Evolutionary conservation across 2,113 vertebrate genomes (phyloP), one percentile per base, ranked within the genome.

Genomic region (Casuarius casuarius): DNA sequence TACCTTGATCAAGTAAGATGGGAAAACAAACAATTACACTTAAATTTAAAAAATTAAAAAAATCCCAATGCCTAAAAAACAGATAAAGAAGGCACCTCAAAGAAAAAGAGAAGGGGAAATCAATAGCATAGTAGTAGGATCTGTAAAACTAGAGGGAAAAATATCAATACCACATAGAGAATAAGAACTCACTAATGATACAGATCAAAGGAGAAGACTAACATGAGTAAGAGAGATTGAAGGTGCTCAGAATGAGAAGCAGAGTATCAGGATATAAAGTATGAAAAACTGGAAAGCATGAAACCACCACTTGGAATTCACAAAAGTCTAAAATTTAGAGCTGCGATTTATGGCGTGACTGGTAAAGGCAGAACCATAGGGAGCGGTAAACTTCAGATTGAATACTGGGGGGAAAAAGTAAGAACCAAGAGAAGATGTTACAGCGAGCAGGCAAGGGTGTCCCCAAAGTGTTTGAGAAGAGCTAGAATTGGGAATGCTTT

Each of bases 161-260:
- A 33, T 38, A 56, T 48, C 70, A 93, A 68, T 71, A 80, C 20
- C n/a, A 86, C 52, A 81, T 26, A 66, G 17, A 38, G 56, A 87
- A 63, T 67, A 92, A 95, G 48, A 89, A 75, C 52, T 85, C 73
- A 44, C 44, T 95, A 91, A 95, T 62, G 84, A 89, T 35, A 51
- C 19, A 85, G 52, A 95, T 92, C 91, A 94, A 95, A 97, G 73
- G 26, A 71, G 63, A 89, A 78, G 10, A 84, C 61, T n/a, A 87
- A 56, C 58, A 56, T 1, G 19, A 72, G 73, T 59, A 72, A 14
- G 16, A 75, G 44, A 49, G 49, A 49, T 0, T 78, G 77, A 66
- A 85, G 70, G 42, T 89, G 81, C 21, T 89, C 81, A 76, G 81
- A 96, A 92, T 92, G 74, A 84, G 31, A 94, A 91, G 61, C 67